phyloP scores from a whole-genome alignment of 1,140 invertebrate species.

The Pomacea maculata region DNA sequence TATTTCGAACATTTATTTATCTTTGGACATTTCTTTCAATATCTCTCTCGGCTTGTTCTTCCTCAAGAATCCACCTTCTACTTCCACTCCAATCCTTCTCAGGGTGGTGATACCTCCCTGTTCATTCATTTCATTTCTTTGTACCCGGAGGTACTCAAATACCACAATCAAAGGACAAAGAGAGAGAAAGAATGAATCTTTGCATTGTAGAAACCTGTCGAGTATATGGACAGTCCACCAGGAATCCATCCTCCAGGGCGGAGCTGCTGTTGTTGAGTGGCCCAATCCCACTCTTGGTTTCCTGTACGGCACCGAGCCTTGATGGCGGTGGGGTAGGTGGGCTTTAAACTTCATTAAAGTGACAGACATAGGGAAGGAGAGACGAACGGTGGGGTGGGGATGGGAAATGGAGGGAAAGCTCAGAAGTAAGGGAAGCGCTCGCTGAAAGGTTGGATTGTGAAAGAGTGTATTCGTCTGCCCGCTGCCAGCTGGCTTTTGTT shows the following conservation, averaged over 20 bases:
- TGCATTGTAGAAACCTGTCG: not conserved
- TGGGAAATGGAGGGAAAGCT: too few relatives aligned
- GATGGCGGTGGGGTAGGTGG: not conserved
- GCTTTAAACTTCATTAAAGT: too few relatives aligned
- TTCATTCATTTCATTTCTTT: not conserved
- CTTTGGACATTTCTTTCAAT: not conserved
- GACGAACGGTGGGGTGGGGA: too few relatives aligned
- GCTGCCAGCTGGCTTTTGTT: slow-evolving; percentile 14
- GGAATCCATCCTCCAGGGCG: not conserved
- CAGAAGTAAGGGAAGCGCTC: too few relatives aligned
- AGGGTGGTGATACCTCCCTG: not conserved
- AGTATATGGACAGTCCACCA: not conserved
- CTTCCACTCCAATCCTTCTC: not conserved
- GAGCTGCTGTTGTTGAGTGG: too few relatives aligned
- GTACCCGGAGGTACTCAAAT: not conserved
- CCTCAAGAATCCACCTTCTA: too few relatives aligned
- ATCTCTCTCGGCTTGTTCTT: too few relatives aligned
- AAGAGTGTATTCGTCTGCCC: too few relatives aligned
- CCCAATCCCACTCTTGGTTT: too few relatives aligned
- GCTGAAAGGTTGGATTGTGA: too few relatives aligned
- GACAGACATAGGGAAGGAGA: too few relatives aligned
- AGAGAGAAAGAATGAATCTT: not conserved
- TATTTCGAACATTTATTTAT: not conserved
- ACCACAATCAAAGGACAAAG: not conserved
- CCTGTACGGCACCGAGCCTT: not conserved